Conservation (phyloP, 2,113 vertebrate species). For the Gnathonemus longibarbis region DNA sequence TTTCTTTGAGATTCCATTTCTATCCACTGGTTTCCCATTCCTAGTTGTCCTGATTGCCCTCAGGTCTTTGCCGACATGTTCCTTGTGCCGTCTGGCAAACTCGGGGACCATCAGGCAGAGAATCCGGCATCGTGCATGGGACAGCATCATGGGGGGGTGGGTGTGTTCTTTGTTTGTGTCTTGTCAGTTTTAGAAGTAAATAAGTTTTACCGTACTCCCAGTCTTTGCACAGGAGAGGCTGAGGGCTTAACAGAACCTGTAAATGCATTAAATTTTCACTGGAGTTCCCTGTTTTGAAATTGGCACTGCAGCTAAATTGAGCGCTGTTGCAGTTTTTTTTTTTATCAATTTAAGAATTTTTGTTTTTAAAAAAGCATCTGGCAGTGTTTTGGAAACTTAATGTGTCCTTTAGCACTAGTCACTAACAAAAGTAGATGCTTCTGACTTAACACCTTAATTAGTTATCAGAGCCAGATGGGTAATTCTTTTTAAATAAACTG, state of each 20-base stretch:
- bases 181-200: background rate
- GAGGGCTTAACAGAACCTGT: too few species aligned
- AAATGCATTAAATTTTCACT: too few species aligned
- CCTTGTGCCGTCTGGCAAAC: background rate
- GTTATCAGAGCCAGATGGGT: background rate
- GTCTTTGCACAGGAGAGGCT: too few species aligned
- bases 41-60: background rate
- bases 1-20: background rate
- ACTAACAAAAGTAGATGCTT: background rate
- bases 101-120: background rate
- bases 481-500: background rate
- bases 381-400: background rate
- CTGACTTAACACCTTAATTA: background rate
- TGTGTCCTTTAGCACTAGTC: background rate
- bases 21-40: background rate
- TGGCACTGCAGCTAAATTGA: background rate
- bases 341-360: background rate
- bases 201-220: background rate
- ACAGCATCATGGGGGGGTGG: background rate
- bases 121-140: background rate
- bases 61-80: background rate
- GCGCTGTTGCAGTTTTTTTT: background rate
- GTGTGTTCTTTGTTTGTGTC: background rate
- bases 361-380: background rate
- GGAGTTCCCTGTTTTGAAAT: background rate